Conservation (phyloP, 2,113 vertebrate genomes). For the Odocoileus virginianus region DNA sequence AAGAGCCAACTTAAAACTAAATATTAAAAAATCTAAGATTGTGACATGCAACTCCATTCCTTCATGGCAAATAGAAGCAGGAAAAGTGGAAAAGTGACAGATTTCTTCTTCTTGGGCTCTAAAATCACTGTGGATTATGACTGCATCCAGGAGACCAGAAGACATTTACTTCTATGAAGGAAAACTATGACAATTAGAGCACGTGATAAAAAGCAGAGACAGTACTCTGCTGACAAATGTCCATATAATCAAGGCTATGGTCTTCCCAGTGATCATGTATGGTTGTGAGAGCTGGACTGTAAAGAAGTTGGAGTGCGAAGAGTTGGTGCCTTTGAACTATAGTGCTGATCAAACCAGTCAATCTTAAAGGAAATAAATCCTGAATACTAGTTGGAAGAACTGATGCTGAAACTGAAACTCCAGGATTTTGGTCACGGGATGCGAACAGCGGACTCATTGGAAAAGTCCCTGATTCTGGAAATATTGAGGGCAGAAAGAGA, state of each 20-base stretch:
- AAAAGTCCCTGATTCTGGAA: background rate
- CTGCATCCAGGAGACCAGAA: background rate
- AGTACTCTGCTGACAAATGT: background rate
- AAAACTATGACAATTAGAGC: background rate
- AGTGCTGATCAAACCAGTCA: background rate
- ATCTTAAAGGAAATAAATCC: background rate
- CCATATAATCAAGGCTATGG: background rate
- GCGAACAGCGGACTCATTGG: background rate
- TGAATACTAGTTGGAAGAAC: background rate
- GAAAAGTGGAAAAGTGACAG: background rate
- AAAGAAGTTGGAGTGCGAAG: accelerated
- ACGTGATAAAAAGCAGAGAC: background rate
- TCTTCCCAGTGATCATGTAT: background rate
- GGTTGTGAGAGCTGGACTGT: background rate
- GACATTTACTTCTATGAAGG: background rate
- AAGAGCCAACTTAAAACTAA: background rate
- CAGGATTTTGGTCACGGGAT: background rate
- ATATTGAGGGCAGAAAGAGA: background rate
- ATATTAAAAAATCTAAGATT: background rate
- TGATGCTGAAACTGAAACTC: background rate
- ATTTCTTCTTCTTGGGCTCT: background rate
- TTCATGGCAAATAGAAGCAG: background rate
- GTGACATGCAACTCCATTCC: background rate
- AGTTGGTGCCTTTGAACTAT: background rate
- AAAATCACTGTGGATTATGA: accelerated